These are phyloP conservation scores for Semotilus atromaculatus DNA, from an alignment of 2,797 vertebrate species.

Conservation along the genomic window DNA sequence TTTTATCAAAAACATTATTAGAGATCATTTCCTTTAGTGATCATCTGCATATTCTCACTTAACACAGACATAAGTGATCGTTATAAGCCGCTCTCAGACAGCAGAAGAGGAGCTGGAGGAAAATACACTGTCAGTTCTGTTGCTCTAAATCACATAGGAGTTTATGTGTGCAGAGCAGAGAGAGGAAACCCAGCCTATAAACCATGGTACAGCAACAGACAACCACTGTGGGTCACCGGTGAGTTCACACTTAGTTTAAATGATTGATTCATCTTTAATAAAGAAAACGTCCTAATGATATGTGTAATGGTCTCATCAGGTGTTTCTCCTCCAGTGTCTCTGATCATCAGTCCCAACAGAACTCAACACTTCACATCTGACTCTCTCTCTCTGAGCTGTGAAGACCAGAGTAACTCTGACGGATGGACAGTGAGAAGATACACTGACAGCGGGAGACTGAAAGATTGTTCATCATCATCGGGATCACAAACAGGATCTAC, in stretches of 20 bases:
- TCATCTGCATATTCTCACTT: not conserved
- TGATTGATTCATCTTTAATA: accelerated
- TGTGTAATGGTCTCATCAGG: not conserved
- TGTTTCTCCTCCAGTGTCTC: constrained; percentile 4
- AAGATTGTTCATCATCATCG: not conserved
- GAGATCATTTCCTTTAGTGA: not conserved
- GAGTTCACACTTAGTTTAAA: not conserved
- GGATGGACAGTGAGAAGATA: constrained; percentile 31
- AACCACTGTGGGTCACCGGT: constrained; percentile 11
- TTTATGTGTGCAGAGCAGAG: not conserved
- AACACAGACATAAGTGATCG: accelerated
- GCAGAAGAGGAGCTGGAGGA: constrained; percentile 18
- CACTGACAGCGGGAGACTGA: accelerated
- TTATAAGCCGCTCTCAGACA: not conserved
- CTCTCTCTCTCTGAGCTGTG: constrained; percentile 32
- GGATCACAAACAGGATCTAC: constrained; percentile 22
- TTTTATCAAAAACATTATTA: too few species aligned
- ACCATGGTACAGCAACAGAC: not conserved
- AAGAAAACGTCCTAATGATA: not conserved
- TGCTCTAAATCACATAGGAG: not conserved
- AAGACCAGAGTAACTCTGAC: not conserved
- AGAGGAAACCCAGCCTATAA: not conserved
- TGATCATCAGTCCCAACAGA: constrained; percentile 15
- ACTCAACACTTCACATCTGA: constrained; percentile 11
- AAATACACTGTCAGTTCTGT: not conserved